Evolutionary conservation across 2,888 invertebrate species (phyloP).

Genomic region (Himalopsyche kuldschensis): DNA sequence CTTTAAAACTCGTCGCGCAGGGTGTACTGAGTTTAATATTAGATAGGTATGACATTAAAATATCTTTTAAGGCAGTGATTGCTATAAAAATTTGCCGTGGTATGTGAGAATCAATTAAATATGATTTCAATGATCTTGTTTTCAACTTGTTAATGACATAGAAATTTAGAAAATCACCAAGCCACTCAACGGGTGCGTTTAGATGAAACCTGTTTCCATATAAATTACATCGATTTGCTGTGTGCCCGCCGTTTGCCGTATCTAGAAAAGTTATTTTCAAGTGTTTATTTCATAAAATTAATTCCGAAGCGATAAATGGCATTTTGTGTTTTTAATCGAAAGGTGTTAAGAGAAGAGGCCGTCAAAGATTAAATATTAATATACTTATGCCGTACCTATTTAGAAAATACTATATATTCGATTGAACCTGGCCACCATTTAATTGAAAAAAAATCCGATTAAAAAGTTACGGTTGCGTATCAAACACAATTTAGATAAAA

Average conservation of each 20-base stretch:
- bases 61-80: background rate
- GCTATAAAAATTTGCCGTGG: background rate
- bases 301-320: background rate
- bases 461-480: too few species aligned
- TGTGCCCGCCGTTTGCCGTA: background rate
- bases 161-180: conserved; percentile 29
- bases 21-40: background rate
- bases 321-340: background rate
- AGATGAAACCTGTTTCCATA: conserved; percentile 10
- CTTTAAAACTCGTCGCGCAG: background rate
- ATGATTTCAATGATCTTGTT: conserved; percentile 5
- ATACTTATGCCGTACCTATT: too few species aligned
- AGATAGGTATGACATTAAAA: background rate
- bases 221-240: conserved; percentile 4
- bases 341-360: background rate
- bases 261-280: background rate
- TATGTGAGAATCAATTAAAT: conserved; percentile 2
- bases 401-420: too few species aligned
- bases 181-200: conserved; percentile 3
- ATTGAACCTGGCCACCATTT: too few species aligned
- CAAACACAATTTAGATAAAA: too few species aligned
- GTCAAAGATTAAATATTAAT: background rate
- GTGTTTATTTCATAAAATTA: background rate
- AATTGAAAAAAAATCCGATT: too few species aligned
- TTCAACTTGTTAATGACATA: conserved; percentile 15